Percentiles rank a stretch among this genome's conserved stretches.
phyloP scores from a whole-genome alignment of 1,140 invertebrate genomes.

The Drosophila ficusphila region DNA sequence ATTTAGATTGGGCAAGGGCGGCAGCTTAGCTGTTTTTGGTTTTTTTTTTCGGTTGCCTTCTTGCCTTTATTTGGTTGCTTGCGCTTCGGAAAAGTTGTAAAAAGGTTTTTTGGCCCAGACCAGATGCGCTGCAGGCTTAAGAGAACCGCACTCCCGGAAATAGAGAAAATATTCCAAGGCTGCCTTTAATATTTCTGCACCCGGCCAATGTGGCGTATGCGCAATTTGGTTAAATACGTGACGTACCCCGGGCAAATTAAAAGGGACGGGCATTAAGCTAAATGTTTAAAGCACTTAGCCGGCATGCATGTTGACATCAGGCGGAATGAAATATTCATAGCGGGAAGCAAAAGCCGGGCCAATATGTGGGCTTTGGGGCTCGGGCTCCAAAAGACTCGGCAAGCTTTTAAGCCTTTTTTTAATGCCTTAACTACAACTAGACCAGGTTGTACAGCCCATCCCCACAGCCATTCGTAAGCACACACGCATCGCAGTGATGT shows the following conservation, averaged over 20 bases:
- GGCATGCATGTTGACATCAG: conserved; percentile 49
- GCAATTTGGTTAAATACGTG: conserved; percentile 77
- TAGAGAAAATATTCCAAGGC: conserved; percentile 2
- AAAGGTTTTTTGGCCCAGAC: conserved; percentile 61
- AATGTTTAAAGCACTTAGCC: conserved; percentile 78
- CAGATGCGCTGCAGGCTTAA: conserved; percentile 64
- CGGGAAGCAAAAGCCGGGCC: conserved; percentile 12
- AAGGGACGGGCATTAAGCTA: conserved; percentile 60
- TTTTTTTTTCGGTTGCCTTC: conserved; percentile 6
- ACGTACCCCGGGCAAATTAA: conserved; percentile 61
- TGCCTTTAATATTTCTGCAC: conserved; percentile 60
- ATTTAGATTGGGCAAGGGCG: conserved; percentile 58
- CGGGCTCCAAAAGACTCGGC: conserved; percentile 34
- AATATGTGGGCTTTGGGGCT: conserved; percentile 16
- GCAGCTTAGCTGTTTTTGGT: conserved; percentile 55
- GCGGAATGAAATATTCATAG: conserved; percentile 67
- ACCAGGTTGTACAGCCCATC: conserved; percentile 36
- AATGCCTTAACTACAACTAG: conserved; percentile 71
- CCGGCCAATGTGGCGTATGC: conserved; percentile 56
- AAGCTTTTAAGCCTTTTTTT: conserved; percentile 76
- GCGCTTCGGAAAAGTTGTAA: conserved; percentile 71
- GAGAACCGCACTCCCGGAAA: background rate
- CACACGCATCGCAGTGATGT: conserved; percentile 36
- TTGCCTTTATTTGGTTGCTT: conserved; percentile 1
- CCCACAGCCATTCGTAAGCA: background rate